Conservation (phyloP, 2,113 vertebrate species). For the Cyprinodon brontotheroides region DNA sequence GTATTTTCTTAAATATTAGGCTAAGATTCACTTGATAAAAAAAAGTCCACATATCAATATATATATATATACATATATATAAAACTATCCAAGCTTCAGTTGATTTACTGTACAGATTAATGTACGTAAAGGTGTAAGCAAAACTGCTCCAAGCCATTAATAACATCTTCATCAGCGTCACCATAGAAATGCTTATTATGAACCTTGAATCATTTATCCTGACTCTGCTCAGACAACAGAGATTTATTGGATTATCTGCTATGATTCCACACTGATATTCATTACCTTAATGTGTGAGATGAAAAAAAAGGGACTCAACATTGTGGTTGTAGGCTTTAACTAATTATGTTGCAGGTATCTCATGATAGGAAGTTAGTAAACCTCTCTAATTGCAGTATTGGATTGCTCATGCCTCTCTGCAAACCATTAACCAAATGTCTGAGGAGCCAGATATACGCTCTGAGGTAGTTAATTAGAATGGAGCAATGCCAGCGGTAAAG, state of each 20-base stretch:
- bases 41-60: no score
- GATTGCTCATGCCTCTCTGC: slow-evolving; percentile 62
- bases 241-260: slow-evolving; percentile 39
- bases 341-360: slow-evolving; percentile 64
- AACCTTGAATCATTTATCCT: not conserved
- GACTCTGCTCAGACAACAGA: slow-evolving; percentile 18
- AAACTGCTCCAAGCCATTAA: not conserved
- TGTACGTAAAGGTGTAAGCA: not conserved
- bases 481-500: slow-evolving; percentile 57
- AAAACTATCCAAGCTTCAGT: no score
- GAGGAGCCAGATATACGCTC: slow-evolving; percentile 60
- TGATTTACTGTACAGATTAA: not conserved
- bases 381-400: slow-evolving; percentile 66
- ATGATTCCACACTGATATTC: slow-evolving; percentile 41
- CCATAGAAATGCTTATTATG: slow-evolving; percentile 4
- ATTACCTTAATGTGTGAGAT: slow-evolving; percentile 33
- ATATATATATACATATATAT: no score
- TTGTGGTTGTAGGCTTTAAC: slow-evolving; percentile 46
- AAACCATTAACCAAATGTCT: slow-evolving; percentile 68
- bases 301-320: slow-evolving; percentile 6
- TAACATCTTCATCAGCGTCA: slow-evolving; percentile 16
- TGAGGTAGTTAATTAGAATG: slow-evolving; percentile 70
- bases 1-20: no score
- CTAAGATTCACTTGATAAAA: no score
- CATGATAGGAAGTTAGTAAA: slow-evolving; percentile 63